Evolutionary conservation across 1,140 invertebrate species (phyloP), one percentile per base, ranked within the genome.

Genomic region (Helicoverpa armigera): DNA sequence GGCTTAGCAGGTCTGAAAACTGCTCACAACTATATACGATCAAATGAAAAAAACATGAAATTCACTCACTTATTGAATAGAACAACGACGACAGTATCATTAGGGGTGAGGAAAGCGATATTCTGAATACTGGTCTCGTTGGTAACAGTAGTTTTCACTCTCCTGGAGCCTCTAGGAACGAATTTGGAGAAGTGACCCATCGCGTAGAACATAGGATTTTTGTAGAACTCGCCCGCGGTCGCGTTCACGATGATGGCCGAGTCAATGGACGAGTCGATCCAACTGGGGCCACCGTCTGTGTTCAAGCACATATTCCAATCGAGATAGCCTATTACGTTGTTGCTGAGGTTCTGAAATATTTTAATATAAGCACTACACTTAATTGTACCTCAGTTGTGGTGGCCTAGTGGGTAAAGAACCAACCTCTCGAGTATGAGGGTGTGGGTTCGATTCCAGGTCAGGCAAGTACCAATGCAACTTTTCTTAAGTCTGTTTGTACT

Each of bases 221-320:
- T 98, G 87, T 98, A 97, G 86, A 98, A 98, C 90, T 98, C 96
- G 9, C 94, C 90, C 1, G 85, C 86, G 11, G 91, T 90, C 0
- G 95, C 90, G 86, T 98, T 96, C 0, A 98, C 96, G 76, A 98
- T 96, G 60, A 99, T 96, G 0, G 98, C 95, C 0, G 97, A 95
- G 90, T 98, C 98, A 0, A 98, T 97, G 87, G 93, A 95, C 88
- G 98, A 98, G 0, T 96, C 88, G 0, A 96, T 96, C 96, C 97
- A 98, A 87, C 97, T 98, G 0, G 98, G 98, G 2, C 98, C 98
- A 60, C 98, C 98, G 35, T 95, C 82, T 82, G 95, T 89, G 85
- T 98, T 95, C 13, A 99, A 89, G 16, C 96, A 97, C 1, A 99
- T 89, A 92, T 99, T 99, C 98, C 98, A 99, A 89, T 99, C 98